phyloP scores from a whole-genome alignment of 2,888 invertebrate genomes.

The Caenorhabditis afra region DNA sequence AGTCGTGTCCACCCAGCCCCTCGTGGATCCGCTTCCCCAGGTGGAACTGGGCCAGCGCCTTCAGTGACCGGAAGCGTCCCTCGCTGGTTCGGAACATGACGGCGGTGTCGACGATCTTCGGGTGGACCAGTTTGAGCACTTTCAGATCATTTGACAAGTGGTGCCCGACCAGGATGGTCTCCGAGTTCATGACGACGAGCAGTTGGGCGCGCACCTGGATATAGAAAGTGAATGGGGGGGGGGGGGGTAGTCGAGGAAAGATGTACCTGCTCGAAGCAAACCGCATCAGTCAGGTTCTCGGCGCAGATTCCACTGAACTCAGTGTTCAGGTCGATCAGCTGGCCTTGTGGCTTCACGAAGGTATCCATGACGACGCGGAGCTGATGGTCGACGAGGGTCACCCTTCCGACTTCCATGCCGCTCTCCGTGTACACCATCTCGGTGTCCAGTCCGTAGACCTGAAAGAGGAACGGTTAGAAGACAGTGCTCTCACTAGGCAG shows the following conservation, averaged over 20 bases:
- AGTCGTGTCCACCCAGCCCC: conserved; percentile 4
- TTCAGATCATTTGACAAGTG: conserved; percentile 97
- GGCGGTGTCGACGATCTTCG: conserved; percentile 93
- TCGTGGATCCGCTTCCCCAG: conserved; percentile 10
- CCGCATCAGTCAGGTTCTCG: conserved; percentile 88
- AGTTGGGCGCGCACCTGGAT: conserved; percentile 87
- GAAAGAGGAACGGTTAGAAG: too few relatives aligned
- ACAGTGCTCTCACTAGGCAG: too few relatives aligned
- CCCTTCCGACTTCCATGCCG: conserved; percentile 71
- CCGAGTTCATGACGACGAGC: conserved; percentile 90
- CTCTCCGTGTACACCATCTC: conserved; percentile 83
- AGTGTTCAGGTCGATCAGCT: conserved; percentile 91
- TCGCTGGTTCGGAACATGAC: conserved; percentile 86
- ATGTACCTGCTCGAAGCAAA: conserved; percentile 81
- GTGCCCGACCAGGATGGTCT: conserved; percentile 95
- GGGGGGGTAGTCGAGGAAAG: too few relatives aligned
- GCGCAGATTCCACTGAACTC: conserved; percentile 95
- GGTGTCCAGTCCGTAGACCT: conserved; percentile 93
- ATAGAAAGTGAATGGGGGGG: background rate
- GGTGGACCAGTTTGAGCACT: conserved; percentile 66
- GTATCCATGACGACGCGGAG: conserved; percentile 90
- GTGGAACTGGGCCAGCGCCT: background rate
- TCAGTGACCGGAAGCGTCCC: background rate
- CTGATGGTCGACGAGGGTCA: conserved; percentile 73
- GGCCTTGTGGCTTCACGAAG: conserved; percentile 87